Conservation (phyloP, 2,113 vertebrate genomes). For the Falco punctatus region DNA sequence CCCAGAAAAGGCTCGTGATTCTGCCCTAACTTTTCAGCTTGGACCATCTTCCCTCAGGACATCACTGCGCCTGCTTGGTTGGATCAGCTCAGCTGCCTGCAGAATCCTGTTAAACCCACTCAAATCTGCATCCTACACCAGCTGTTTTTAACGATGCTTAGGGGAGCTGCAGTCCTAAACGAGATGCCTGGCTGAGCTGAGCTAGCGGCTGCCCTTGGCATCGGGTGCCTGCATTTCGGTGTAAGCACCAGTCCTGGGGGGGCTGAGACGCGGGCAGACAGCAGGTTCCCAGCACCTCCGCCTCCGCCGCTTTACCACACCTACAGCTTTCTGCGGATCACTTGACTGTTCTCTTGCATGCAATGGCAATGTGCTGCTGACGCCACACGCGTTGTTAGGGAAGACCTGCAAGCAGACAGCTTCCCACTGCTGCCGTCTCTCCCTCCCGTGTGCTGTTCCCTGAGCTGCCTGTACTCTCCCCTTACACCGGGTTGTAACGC, state of each 20-base stretch:
- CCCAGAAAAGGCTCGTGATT: background rate
- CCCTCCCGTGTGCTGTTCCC: background rate
- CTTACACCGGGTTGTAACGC: fast-evolving
- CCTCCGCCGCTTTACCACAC: background rate
- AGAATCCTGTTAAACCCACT: background rate
- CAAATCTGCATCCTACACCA: background rate
- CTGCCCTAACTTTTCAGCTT: background rate
- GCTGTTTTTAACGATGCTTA: background rate
- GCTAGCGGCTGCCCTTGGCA: background rate
- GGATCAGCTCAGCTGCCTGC: background rate
- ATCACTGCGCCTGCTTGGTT: background rate
- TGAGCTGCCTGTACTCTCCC: background rate
- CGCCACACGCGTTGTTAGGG: fast-evolving
- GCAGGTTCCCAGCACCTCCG: background rate
- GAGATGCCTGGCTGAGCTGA: background rate
- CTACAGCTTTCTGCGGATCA: background rate
- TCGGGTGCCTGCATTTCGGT: background rate
- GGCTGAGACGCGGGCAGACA: background rate
- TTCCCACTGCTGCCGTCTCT: background rate
- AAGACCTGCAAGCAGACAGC: background rate
- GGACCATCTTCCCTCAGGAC: background rate
- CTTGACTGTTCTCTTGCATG: fast-evolving
- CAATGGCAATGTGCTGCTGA: fast-evolving
- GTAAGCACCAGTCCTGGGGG: background rate
- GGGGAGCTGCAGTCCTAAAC: background rate